Conservation (phyloP, 2,113 vertebrate genomes). For the Acanthisitta chloris region DNA sequence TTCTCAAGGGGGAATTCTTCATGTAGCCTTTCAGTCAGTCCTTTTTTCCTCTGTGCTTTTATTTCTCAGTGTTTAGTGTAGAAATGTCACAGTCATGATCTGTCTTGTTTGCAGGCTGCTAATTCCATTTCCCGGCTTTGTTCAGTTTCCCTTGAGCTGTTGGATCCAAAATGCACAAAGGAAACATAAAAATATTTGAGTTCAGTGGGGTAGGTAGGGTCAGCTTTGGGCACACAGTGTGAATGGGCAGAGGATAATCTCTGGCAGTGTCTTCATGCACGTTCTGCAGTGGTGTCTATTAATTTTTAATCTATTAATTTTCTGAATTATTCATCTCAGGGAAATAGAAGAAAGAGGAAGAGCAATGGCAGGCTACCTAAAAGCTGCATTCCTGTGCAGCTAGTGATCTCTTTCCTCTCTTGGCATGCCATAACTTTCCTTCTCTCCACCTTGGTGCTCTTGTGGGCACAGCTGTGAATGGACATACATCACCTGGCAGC, state of each 20-base stretch:
- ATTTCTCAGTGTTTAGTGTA: slow-evolving; percentile 8
- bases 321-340: slow-evolving; percentile 53
- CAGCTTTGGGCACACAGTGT: neutral
- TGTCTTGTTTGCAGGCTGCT: neutral
- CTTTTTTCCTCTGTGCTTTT: slow-evolving; percentile 8
- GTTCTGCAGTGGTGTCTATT: neutral
- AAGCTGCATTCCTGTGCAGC: neutral
- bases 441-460: neutral
- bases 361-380: neutral
- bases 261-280: neutral
- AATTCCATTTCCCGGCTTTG: slow-evolving; percentile 33
- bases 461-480: neutral
- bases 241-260: neutral
- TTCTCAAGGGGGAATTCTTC: slow-evolving; percentile 15
- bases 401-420: neutral
- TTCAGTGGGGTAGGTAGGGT: neutral
- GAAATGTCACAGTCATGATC: slow-evolving; percentile 1
- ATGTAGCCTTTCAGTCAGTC: neutral
- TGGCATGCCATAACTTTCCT: neutral
- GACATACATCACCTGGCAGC: neutral
- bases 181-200: neutral
- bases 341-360: neutral
- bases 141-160: neutral
- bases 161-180: neutral
- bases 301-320: slow-evolving; percentile 64